These are phyloP conservation scores for Eupithecia subfuscata DNA, from an alignment of 2,888 invertebrate species.

Conservation along the genomic window DNA sequence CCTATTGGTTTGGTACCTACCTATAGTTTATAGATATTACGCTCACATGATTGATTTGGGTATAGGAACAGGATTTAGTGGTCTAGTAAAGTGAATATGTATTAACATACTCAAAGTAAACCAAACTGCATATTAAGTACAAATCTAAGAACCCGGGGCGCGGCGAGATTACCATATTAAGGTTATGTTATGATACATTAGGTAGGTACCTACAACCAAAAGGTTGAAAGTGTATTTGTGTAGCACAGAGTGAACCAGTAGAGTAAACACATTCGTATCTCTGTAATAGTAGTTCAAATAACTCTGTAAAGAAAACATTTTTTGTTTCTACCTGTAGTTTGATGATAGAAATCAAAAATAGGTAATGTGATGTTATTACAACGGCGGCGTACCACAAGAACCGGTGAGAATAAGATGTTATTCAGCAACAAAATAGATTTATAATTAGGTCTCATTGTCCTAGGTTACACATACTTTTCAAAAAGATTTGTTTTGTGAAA, in stretches of 20 bases:
- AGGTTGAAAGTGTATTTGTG: not conserved
- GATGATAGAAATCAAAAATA: constrained; percentile 67
- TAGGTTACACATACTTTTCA: not conserved
- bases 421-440: constrained; percentile 21
- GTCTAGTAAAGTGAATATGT: not conserved
- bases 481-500: not conserved
- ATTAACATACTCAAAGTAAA: not conserved
- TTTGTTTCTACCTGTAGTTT: constrained; percentile 60
- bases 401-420: constrained; percentile 25
- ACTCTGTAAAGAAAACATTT: not conserved
- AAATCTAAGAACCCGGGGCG: not conserved
- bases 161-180: not conserved
- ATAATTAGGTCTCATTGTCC: constrained; percentile 26
- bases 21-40: not conserved
- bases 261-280: not conserved
- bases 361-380: constrained; percentile 54
- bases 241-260: not conserved
- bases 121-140: not conserved
- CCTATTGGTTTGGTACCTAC: not conserved
- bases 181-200: not conserved
- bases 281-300: not conserved
- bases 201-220: too few species aligned
- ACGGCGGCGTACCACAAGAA: constrained; percentile 14
- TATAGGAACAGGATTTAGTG: not conserved
- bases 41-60: not conserved